Evolutionary conservation across 1,140 invertebrate genomes (phyloP), one percentile per base, ranked within the genome.

Genomic region (Bombus breviceps): DNA sequence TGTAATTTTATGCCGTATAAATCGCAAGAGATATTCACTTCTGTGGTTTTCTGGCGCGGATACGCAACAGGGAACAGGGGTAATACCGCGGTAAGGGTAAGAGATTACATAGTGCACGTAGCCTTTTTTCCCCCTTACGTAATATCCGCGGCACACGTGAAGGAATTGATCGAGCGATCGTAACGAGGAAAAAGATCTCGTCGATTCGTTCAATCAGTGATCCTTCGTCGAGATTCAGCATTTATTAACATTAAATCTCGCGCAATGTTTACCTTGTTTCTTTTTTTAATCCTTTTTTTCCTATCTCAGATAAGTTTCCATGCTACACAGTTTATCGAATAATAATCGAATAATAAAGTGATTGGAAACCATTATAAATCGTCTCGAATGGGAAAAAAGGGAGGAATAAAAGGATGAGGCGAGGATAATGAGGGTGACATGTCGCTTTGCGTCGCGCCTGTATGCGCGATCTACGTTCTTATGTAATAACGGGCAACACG

Each of bases 401-500:
- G 10, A 18, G 13, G 25, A 12, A 37, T 25, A 39, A 28, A 68
- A 43, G 59, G 5, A 34, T 39, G 32, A 15, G 28, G n/a, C 34
- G 28, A 32, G 32, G 41, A 32, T 78, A 66, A 68, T 57, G 34
- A 43, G 43, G 81, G 62, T 77, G 37, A 47, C 28, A 53, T 28
- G 57, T 53, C 13, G 77, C 22, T 32, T 32, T 37, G 18, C 12
- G 10, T 25, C 39, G 1, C 15, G 22, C 41, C 32, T 64, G 15
- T 15, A 32, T 28, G 34, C 34, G 43, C 47, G 47, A 15, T 81
- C 69, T 57, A 77, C 34, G 18, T 32, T 66, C 69, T 85, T 81
- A 74, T 37, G 69, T 81, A 80, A 85, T 37, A 41, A 62, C 28
- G 43, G 12, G 69, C 43, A 81, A 80, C 79, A 82, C 79, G 84